A percentile compares a stretch with the other conserved stretches of the same genome.
These are phyloP conservation scores for Cyanistes caeruleus DNA, from an alignment of 2,113 vertebrate genomes.

Conservation along the genomic window DNA sequence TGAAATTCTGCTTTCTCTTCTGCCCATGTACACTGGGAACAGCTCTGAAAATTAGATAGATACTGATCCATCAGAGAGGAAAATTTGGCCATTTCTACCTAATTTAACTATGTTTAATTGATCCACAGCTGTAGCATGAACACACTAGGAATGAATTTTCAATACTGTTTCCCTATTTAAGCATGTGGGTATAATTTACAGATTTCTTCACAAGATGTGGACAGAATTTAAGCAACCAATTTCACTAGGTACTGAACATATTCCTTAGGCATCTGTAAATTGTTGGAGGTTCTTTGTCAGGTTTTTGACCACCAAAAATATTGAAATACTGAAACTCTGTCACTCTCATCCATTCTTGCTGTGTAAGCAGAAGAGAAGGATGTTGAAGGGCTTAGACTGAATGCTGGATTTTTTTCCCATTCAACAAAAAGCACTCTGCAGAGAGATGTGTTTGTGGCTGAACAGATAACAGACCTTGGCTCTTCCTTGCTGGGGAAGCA, in stretches of 20 bases:
- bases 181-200: background rate
- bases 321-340: background rate
- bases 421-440: background rate
- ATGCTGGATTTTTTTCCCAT: background rate
- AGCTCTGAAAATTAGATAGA: background rate
- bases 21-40: background rate
- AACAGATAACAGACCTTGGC: background rate
- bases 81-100: background rate
- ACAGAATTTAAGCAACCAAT: background rate
- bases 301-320: background rate
- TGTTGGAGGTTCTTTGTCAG: background rate
- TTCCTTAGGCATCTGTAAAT: background rate
- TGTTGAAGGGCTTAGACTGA: background rate
- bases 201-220: background rate
- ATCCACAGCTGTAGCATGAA: background rate
- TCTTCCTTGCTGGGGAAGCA: background rate
- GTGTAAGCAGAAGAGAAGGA: background rate
- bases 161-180: background rate
- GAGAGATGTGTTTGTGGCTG: background rate
- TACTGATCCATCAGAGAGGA: background rate
- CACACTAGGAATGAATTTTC: background rate
- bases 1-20: background rate
- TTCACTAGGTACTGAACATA: background rate
- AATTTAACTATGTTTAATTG: background rate
- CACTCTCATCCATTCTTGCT: background rate